Evolutionary conservation across 2,797 vertebrate species (phyloP), one percentile per base, ranked within the genome.

Genomic region (Pipistrellus kuhlii): DNA sequence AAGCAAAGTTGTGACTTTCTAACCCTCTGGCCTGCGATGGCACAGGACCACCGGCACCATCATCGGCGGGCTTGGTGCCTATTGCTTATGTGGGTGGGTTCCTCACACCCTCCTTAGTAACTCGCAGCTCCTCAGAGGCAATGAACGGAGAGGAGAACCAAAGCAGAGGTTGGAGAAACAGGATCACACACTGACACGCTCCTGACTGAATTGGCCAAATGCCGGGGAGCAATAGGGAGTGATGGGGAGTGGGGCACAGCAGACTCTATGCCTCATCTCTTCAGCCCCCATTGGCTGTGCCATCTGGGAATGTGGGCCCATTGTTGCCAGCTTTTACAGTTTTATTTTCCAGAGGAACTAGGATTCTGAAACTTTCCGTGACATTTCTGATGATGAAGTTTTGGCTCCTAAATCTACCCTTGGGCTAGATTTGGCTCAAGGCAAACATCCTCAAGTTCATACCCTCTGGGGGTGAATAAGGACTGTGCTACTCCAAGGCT

Each of bases 1-100:
- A 53, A 6, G 30, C 77, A 4, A 18, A 59, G 32, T 8, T 41
- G 8, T 5, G 17, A 21, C 35, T 76, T 59, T 11, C 68, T 35
- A 30, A 2, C 9, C 7, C 21, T 59, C 25, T 18, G 69, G 75
- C 20, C n/a, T n/a, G 55, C 14, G 23, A 4, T 15, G 48, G 41
- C 25, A 2, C 4, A 20, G 57, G 38, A 9, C 35, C 21, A 30
- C 35, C 3, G 1, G 0, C 3, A 1, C 30, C 17, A 2, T 57
- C 20, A 2, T 46, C 2, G 0, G 48, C 7, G 3, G 27, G 18
- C 57, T 80, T 30, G 18, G 57, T 6, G 21, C 0, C 3, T 5
- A 2, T 35, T 35, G 11, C 7, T 13, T 30, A 30, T 9, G 25
- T 27, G 30, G 25, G 8, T 48, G 6, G 83, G 13, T 8, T 18